phyloP scores from a whole-genome alignment of 2,797 vertebrate species.

The Oreonectes daqikongensis region DNA sequence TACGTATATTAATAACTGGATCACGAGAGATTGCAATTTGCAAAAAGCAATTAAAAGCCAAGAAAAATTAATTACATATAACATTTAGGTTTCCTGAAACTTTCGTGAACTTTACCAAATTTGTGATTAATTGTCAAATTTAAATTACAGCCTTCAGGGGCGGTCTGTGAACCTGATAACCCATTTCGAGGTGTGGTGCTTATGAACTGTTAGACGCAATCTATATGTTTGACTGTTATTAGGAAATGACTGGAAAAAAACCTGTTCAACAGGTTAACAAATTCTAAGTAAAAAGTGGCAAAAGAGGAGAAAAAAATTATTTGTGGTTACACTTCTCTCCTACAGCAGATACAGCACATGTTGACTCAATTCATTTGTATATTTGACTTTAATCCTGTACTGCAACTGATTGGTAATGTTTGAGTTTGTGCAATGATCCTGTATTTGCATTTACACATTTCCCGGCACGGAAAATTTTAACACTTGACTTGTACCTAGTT shows the following conservation, averaged over 20 bases:
- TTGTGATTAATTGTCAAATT: too few species aligned
- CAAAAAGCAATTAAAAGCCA: too few species aligned
- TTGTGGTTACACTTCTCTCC: neutral
- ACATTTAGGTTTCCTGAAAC: too few species aligned
- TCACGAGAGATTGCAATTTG: too few species aligned
- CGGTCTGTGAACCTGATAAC: neutral
- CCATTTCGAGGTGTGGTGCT: neutral
- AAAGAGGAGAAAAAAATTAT: neutral
- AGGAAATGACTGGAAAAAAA: neutral
- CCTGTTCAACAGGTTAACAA: constrained; percentile 26
- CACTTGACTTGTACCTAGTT: neutral
- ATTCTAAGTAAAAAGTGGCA: neutral
- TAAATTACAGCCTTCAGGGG: too few species aligned
- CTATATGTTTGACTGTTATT: neutral
- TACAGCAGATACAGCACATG: too few species aligned
- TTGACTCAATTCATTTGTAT: neutral
- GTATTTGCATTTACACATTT: neutral
- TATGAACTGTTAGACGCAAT: neutral
- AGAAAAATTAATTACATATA: too few species aligned
- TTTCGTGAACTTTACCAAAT: too few species aligned
- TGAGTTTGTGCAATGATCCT: neutral
- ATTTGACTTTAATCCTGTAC: too few species aligned
- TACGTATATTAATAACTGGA: too few species aligned
- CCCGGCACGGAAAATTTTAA: neutral
- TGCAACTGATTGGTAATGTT: too few species aligned